Evolutionary conservation across 37 sponge, comb jelly and placozoan genomes (phyloP).

Genomic region (Tethya wilhelma): DNA sequence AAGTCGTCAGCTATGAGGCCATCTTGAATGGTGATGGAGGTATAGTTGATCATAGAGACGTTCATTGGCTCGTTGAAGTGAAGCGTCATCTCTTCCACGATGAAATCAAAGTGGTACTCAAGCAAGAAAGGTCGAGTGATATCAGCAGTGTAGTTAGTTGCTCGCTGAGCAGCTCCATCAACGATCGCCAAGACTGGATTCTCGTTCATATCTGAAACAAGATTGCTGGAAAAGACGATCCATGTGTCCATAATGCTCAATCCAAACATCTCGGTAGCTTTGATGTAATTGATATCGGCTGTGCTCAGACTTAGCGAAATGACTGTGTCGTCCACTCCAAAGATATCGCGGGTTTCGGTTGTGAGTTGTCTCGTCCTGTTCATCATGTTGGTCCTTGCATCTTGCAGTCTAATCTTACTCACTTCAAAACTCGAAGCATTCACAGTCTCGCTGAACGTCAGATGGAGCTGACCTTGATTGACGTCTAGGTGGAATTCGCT

Average conservation of each 20-base stretch:
- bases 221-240: slow-evolving; percentile 45
- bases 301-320: slow-evolving; percentile 55
- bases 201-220: slow-evolving; percentile 69
- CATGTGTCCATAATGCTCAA: slow-evolving; percentile 58
- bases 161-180: slow-evolving; percentile 59
- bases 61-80: slow-evolving; percentile 89
- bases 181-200: slow-evolving; percentile 62
- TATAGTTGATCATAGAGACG: slow-evolving; percentile 47
- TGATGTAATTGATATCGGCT: slow-evolving; percentile 71
- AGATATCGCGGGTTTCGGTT: slow-evolving; percentile 14
- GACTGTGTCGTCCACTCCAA: slow-evolving; percentile 18
- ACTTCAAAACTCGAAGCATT: slow-evolving; percentile 73
- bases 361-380: slow-evolving; percentile 58
- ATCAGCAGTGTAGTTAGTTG: slow-evolving; percentile 71
- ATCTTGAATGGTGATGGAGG: slow-evolving; percentile 80
- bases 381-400: slow-evolving; percentile 20
- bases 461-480: slow-evolving; percentile 51
- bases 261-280: slow-evolving; percentile 67
- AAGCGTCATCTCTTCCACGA: slow-evolving; percentile 73
- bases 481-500: slow-evolving; percentile 61
- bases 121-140: slow-evolving; percentile 70
- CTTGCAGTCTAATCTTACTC: slow-evolving; percentile 60
- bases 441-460: slow-evolving; percentile 85
- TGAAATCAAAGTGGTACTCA: slow-evolving; percentile 77
- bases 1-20: slow-evolving; percentile 45